A percentile compares a stretch with the other conserved stretches of the same genome.
Evolutionary conservation across 2,888 invertebrate genomes (phyloP).

Genomic region (Tipula unca): DNA sequence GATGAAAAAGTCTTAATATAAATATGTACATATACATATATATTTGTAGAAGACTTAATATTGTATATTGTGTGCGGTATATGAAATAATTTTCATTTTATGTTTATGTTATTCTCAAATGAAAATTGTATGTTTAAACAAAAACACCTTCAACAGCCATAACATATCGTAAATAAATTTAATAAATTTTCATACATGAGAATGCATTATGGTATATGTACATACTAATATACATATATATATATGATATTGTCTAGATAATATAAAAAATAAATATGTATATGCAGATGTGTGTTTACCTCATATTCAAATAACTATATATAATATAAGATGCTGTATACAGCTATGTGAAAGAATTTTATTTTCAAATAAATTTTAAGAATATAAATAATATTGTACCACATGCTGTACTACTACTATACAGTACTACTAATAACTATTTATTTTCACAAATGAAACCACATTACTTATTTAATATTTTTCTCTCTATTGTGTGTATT

Average conservation of each 20-base stretch:
- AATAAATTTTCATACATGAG: neutral
- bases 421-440: conserved; percentile 14
- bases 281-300: neutral
- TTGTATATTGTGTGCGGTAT: neutral
- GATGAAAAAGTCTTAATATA: neutral
- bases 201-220: neutral
- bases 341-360: neutral
- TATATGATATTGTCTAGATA: neutral
- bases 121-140: neutral
- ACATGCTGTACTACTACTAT: neutral
- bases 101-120: neutral
- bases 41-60: no score
- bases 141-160: neutral
- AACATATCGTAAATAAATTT: no score
- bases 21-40: no score
- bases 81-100: neutral
- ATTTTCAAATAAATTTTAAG: neutral
- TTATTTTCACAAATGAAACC: neutral
- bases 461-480: neutral
- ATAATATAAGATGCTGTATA: neutral
- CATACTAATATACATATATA: no score
- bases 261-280: neutral
- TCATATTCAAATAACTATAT: neutral
- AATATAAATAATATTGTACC: neutral
- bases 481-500: no score